These are phyloP conservation scores for Octodon degus DNA, from an alignment of 2,113 vertebrate species.

Conservation along the genomic window DNA sequence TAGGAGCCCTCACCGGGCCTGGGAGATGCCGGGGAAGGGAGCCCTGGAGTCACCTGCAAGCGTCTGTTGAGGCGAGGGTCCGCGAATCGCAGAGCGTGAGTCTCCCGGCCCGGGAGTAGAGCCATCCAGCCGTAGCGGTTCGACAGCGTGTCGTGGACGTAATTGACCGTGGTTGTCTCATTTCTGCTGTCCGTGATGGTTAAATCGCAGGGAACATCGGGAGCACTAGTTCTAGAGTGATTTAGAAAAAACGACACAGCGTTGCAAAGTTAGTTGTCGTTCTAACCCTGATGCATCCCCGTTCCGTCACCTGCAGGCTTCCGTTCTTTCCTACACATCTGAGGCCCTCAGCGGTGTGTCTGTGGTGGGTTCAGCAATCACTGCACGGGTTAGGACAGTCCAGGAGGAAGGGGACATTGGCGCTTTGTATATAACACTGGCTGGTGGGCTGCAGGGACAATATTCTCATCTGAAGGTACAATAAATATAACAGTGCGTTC, in stretches of 20 bases:
- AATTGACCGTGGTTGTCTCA: conserved; percentile 83
- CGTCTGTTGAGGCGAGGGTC: conserved; percentile 62
- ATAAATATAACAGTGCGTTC: neutral
- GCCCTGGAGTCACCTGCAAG: conserved; percentile 80
- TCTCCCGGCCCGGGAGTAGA: conserved; percentile 86
- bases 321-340: neutral
- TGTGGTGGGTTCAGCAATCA: neutral
- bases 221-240: conserved; percentile 76
- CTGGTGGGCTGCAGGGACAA: neutral
- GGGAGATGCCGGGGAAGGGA: rapidly evolving
- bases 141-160: conserved; percentile 85
- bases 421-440: neutral
- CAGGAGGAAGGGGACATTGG: neutral
- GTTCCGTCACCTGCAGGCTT: neutral
- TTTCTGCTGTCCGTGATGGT: conserved; percentile 85
- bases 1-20: neutral
- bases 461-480: neutral
- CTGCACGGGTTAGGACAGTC: neutral
- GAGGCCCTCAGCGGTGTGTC: neutral
- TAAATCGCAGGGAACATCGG: conserved; percentile 81
- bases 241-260: neutral
- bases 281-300: conserved; percentile 39
- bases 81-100: conserved; percentile 81
- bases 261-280: neutral
- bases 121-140: conserved; percentile 85